A percentile compares a stretch with the other conserved stretches of the same genome.
Conservation (phyloP, 2,797 vertebrate genomes). For the Delichon dasypus region DNA sequence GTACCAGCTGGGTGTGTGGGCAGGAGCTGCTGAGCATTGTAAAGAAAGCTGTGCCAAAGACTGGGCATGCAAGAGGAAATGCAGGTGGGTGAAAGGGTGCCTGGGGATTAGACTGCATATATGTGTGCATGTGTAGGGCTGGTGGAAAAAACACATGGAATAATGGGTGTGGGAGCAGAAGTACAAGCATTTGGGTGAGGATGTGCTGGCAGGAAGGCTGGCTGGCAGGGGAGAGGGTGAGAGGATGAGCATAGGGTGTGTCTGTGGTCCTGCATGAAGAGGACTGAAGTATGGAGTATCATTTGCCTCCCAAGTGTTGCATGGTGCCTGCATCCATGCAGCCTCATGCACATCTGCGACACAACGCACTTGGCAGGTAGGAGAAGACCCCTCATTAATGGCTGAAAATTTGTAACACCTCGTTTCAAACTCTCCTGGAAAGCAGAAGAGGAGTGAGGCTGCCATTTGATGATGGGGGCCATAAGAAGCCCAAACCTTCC, state of each 20-base stretch:
- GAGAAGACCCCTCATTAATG: not conserved
- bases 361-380: not conserved
- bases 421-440: not conserved
- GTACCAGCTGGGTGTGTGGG: not conserved
- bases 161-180: not conserved
- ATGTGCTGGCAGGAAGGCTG: not conserved
- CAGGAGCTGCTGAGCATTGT: fast-evolving
- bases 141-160: not conserved
- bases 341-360: fast-evolving
- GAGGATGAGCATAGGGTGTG: not conserved
- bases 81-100: not conserved
- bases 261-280: not conserved
- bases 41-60: not conserved
- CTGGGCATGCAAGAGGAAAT: not conserved
- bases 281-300: not conserved
- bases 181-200: not conserved
- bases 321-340: not conserved
- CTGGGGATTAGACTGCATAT: fast-evolving
- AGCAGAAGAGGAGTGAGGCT: not conserved
- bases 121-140: fast-evolving
- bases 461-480: not conserved
- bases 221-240: not conserved
- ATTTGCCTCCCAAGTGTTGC: not conserved
- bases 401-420: not conserved
- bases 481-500: not conserved